Base-by-base conservation (phyloP, 2,797 vertebrate genomes). In the Gambusia yucatana region DNA sequence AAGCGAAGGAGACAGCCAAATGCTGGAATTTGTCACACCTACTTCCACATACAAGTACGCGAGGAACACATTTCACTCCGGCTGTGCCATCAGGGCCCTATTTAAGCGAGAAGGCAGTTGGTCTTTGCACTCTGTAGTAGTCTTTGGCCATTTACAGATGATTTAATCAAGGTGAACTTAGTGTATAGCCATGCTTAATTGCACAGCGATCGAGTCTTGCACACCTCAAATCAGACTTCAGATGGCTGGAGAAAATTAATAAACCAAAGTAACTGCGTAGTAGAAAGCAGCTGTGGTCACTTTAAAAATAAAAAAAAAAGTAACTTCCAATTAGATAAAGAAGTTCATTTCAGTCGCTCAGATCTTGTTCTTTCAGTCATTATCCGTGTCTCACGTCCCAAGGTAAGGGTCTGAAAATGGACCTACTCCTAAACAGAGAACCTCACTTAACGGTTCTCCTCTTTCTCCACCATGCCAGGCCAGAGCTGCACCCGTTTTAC, bases 91-190 rank as follows among this genome's bases (percentile, higher is more conserved):
- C 70, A 73, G 13, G 43, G 28, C 0, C 41, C 70, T 46, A 30
- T 73, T 77, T 81, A 77, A 67, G 8, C 36, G n/a, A 69, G 43
- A 57, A 81, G 36, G 75, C 30, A 7, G 50, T 78, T 22, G 65
- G 52, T 75, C 46, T 78, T 50, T 30, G 33, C 6, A 10, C 11
- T 73, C 52, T 57, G 47, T 59, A 72, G 39, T 41, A 33, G 43
- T 55, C 77, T 11, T 57, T 52, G 80, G 70, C 11, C 14, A 71
- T 52, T 76, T 69, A 73, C n/a, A 43, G 41, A 14, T 63, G 81
- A 76, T 79, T 82, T 79, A 76, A 67, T 82, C 73, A 82, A 82
- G 25, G 67, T 79, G 76, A 76, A 76, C 41, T 52, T 72, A 22
- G 47, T 63, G 44, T 72, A 71, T 50, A 70, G 55, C 10, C 43